Evolutionary conservation across 2,113 vertebrate species (phyloP), one percentile per base, ranked within the genome.

Genomic region (Scytalopus superciliaris): DNA sequence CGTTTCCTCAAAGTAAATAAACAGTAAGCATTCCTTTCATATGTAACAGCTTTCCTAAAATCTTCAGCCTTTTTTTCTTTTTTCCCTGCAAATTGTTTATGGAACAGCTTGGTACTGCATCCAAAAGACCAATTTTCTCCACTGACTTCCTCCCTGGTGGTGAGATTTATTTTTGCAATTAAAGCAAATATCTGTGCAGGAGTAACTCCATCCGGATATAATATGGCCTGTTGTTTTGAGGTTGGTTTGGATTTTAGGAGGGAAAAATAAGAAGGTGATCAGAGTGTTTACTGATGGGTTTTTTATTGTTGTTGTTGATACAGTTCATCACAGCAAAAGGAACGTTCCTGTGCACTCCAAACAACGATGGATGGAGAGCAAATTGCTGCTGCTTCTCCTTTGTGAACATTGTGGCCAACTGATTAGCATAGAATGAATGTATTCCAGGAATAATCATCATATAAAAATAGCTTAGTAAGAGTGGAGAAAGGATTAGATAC

Each of bases 1-100:
- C 98, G 95, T 94, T 99, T 99, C 97, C 98, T 99, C 94, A 97
- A 98, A 96, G 97, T 98, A 98, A 99, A 99, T 97, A 97, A 97
- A 89, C 97, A 98, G 99, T 99, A 98, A 99, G 99, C 93, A 93
- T 97, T 96, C 89, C 90, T 97, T 98, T 95, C 87, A 49, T 85
- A 85, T 92, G 75, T 97, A 98, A 97, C 94, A 94, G 94, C 90
- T 97, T 97, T 93, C 90, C 90, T 96, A 95, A 97, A 97, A 87
- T 96, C 92, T 95, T 92, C 3, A 4, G 82, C 89, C 91, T 60
- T 93, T 87, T 78, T 31, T 42, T 31, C 59, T 44, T 23, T 44
- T 92, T 78, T 59, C 2, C 9, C 63, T 89, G 89, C 82, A 96
- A 89, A 97, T 97, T 96, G 90, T 98, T 98, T 97, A 91, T 97